Evolutionary conservation across 2,113 vertebrate species (phyloP).

Genomic region (Caracal caracal): DNA sequence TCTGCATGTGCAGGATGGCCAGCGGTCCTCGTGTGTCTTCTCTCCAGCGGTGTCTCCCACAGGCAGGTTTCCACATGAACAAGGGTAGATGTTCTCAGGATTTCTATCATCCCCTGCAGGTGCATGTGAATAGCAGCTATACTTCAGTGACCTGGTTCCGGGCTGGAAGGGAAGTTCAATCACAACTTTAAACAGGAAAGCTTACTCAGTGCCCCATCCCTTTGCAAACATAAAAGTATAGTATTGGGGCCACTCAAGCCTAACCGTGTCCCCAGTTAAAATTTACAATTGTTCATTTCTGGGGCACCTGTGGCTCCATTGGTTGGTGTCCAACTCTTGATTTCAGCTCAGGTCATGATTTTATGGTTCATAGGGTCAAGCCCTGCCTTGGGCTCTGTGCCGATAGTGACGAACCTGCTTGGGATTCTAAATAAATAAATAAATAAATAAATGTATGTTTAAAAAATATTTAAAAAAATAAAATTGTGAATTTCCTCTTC

Average conservation of each 20-base stretch:
- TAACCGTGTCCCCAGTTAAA: background rate
- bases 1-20: no score
- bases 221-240: background rate
- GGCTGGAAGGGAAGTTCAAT: background rate
- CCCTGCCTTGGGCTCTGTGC: no score
- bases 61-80: background rate
- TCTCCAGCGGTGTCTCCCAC: background rate
- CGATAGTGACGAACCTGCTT: no score
- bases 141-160: background rate
- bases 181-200: background rate
- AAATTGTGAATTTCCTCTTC: background rate
- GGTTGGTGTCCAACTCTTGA: no score
- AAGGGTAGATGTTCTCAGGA: rapidly evolving
- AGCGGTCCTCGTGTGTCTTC: background rate
- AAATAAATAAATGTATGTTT: no score
- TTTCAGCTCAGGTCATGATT: no score
- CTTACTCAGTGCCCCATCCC: background rate
- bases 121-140: no score
- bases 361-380: no score
- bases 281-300: background rate
- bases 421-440: no score
- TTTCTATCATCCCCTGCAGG: background rate
- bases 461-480: background rate
- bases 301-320: no score
- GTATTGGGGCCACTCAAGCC: background rate